phyloP scores from a whole-genome alignment of 2,888 invertebrate species.

The Ametastegia equiseti region DNA sequence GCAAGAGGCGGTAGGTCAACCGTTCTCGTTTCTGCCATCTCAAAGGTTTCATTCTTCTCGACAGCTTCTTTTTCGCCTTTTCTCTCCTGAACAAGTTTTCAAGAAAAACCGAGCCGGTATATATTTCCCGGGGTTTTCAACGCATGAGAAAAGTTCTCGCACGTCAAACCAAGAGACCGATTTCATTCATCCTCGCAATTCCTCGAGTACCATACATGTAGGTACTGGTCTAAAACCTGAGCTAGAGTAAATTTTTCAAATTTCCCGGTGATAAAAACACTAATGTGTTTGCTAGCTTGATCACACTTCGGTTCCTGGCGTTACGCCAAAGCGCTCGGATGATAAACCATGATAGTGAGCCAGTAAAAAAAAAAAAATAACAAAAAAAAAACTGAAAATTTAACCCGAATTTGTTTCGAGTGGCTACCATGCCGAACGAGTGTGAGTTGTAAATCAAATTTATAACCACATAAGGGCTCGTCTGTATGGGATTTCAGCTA shows the following conservation, averaged over 20 bases:
- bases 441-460: slow-evolving; percentile 26
- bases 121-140: background rate
- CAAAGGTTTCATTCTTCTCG: slow-evolving; percentile 25
- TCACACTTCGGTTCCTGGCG: background rate
- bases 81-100: background rate
- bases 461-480: slow-evolving; percentile 11
- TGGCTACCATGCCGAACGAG: background rate
- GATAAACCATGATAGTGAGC: background rate
- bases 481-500: background rate
- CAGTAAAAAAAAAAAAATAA: no score
- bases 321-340: background rate
- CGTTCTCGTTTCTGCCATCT: slow-evolving; percentile 11
- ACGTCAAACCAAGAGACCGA: slow-evolving; percentile 23
- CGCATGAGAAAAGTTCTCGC: slow-evolving; percentile 32
- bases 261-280: background rate
- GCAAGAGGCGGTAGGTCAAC: slow-evolving; percentile 24
- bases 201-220: background rate
- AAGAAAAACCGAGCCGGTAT: background rate
- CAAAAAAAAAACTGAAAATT: background rate
- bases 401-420: background rate
- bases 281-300: background rate
- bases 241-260: background rate
- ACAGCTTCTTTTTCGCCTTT: slow-evolving; percentile 12
- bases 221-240: no score
- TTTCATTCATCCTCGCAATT: slow-evolving; percentile 11